These are phyloP conservation scores for Acleris holmiana DNA, from an alignment of 2,888 invertebrate genomes.

Conservation along the genomic window DNA sequence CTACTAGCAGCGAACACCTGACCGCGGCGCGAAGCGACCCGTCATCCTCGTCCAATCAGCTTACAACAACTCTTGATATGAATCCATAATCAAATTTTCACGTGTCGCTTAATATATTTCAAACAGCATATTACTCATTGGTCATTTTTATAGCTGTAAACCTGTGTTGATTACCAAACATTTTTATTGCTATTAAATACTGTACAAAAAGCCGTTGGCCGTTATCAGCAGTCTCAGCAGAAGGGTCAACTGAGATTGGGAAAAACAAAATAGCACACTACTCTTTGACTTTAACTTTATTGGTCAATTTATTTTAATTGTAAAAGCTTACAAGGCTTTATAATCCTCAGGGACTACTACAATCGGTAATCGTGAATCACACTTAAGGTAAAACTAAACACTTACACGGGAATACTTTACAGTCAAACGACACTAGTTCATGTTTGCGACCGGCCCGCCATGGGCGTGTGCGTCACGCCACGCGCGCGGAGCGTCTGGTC, in stretches of 20 bases:
- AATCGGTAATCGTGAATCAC: conserved; percentile 4
- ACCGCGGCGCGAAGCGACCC: not conserved
- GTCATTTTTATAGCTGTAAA: no score
- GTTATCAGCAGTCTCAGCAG: no score
- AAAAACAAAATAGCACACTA: not conserved
- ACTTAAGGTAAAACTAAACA: conserved; percentile 9
- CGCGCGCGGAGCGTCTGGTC: conserved; percentile 18
- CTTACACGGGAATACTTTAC: conserved; percentile 8
- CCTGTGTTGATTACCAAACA: no score
- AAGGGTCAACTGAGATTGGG: no score
- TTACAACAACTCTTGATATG: no score
- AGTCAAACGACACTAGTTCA: not conserved
- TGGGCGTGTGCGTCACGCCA: conserved; percentile 37
- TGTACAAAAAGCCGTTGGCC: no score
- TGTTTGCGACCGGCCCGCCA: not conserved
- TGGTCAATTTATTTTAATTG: no score
- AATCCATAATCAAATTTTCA: no score
- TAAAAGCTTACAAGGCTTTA: not conserved
- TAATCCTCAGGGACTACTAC: not conserved
- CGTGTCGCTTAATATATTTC: no score
- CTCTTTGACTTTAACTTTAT: not conserved
- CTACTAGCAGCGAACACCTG: not conserved
- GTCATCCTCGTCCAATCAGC: no score
- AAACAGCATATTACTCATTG: no score
- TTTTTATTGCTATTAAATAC: no score